These are phyloP conservation scores for Lymantria dispar DNA, from an alignment of 2,888 invertebrate genomes.

Conservation along the genomic window DNA sequence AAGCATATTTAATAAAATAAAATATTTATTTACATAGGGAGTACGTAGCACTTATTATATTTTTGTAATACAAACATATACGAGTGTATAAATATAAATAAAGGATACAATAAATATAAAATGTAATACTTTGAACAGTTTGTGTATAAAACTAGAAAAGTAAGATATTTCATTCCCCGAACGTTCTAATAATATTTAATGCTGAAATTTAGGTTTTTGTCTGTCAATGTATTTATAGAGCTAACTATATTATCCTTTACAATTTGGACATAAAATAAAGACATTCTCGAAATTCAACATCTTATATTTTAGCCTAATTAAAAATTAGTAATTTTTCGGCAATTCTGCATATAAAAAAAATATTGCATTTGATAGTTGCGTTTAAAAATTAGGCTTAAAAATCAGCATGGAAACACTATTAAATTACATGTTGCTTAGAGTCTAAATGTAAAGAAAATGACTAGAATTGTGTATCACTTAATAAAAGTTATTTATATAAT, in stretches of 20 bases:
- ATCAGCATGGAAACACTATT: no score
- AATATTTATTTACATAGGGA: constrained; percentile 59
- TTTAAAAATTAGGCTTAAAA: no score
- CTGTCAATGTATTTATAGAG: no score
- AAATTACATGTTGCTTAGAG: no score
- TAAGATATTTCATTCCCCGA: background rate
- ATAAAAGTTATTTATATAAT: background rate
- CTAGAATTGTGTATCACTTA: constrained; percentile 36
- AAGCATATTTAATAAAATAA: constrained; percentile 37
- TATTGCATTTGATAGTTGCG: no score
- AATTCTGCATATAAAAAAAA: no score
- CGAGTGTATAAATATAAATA: constrained; percentile 12
- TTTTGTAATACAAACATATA: constrained; percentile 43
- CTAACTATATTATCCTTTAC: no score
- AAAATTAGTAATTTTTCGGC: no score
- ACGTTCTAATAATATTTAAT: background rate
- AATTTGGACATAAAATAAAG: no score
- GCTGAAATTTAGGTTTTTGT: background rate
- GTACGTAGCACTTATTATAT: constrained; percentile 74
- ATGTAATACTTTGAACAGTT: constrained; percentile 16
- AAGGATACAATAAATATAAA: constrained; percentile 30
- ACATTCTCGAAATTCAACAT: no score
- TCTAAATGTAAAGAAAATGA: constrained; percentile 23
- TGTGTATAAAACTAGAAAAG: constrained; percentile 10
- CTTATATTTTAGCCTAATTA: no score